Evolutionary conservation across 2,888 invertebrate genomes (phyloP).

Genomic region (Nomada lathburiana): DNA sequence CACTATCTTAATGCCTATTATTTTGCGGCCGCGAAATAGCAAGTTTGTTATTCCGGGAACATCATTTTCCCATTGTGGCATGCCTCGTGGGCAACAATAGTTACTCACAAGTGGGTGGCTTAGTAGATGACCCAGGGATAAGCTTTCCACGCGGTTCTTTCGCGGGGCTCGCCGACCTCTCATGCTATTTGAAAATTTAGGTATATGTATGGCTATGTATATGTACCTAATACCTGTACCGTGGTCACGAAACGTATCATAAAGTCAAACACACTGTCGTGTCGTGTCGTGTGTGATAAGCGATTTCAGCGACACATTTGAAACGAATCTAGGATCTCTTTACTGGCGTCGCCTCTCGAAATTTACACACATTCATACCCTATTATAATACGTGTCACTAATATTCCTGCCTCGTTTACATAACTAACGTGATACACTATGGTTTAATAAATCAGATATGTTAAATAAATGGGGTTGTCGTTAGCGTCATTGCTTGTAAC

Average conservation of each 20-base stretch:
- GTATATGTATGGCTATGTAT: conserved; percentile 39
- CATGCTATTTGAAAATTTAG: conserved; percentile 56
- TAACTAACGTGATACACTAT: neutral
- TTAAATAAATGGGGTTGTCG: conserved; percentile 4
- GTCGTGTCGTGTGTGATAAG: conserved; percentile 43
- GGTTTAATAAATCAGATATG: neutral
- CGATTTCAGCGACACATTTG: conserved; percentile 25
- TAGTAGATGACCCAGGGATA: conserved; percentile 63
- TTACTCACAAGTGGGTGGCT: conserved; percentile 58
- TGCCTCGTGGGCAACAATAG: conserved; percentile 33
- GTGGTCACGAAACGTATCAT: conserved; percentile 58
- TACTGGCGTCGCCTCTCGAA: conserved; percentile 5
- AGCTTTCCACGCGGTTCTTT: conserved; percentile 49
- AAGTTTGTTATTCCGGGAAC: conserved; percentile 48
- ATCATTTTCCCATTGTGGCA: conserved; percentile 28
- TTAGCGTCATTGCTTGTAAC: neutral
- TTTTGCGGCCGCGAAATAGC: conserved; percentile 3
- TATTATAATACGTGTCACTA: conserved; percentile 11
- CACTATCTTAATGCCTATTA: conserved; percentile 31
- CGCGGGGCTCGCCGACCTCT: conserved; percentile 39
- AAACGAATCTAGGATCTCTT: conserved; percentile 26
- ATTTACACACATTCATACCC: conserved; percentile 6
- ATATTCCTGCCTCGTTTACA: neutral
- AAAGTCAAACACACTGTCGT: conserved; percentile 56
- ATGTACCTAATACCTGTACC: neutral